Evolutionary conservation across 1,140 invertebrate genomes (phyloP).

Genomic region (Triops longicaudatus): DNA sequence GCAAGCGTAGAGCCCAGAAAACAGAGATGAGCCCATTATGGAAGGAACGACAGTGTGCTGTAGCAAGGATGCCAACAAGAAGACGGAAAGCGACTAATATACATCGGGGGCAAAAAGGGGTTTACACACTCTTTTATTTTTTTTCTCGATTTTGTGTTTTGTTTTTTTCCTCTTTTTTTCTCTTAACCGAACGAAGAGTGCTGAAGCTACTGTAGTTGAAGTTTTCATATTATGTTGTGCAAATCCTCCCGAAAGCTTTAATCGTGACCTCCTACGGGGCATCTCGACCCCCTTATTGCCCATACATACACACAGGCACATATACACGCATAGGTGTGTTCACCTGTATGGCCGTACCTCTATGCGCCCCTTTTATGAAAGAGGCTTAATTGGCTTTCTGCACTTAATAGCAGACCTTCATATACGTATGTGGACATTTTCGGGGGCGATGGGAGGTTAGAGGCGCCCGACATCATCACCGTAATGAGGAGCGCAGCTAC

Average conservation of each 20-base stretch:
- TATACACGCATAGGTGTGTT: too few species aligned
- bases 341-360: background rate
- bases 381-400: background rate
- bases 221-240: background rate
- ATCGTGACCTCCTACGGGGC: background rate
- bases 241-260: background rate
- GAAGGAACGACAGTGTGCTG: background rate
- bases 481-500: background rate
- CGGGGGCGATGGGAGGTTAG: background rate
- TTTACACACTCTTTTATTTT: background rate
- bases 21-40: conserved; percentile 10
- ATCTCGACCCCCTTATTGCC: conserved; percentile 5
- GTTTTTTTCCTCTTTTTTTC: too few species aligned
- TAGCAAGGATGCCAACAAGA: background rate
- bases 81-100: background rate
- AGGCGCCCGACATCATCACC: background rate
- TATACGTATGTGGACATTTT: background rate
- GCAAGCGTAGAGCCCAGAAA: background rate
- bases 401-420: background rate
- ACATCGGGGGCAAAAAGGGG: background rate
- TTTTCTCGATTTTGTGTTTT: too few species aligned
- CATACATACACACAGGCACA: background rate
- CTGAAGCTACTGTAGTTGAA: background rate
- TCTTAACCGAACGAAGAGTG: too few species aligned
- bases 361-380: background rate